These are phyloP conservation scores for Propithecus coquereli DNA, from an alignment of 2,113 vertebrate genomes.

Conservation along the genomic window DNA sequence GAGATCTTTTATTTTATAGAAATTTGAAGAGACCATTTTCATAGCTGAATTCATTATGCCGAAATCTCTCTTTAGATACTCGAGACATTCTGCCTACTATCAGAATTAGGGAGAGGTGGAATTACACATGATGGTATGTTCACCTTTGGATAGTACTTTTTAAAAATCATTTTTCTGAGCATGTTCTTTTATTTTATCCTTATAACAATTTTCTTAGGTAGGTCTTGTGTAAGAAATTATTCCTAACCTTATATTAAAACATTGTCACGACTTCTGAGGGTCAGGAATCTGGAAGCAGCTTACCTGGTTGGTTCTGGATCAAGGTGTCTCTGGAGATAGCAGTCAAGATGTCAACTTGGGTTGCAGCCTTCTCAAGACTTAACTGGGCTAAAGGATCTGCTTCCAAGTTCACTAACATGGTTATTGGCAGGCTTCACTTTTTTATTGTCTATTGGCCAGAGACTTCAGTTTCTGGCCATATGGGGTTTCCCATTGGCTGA, in stretches of 20 bases:
- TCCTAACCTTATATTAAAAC: background rate
- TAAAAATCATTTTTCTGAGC: background rate
- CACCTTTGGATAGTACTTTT: background rate
- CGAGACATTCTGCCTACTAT: background rate
- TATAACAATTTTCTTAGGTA: background rate
- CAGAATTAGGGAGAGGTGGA: background rate
- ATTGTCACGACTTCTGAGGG: background rate
- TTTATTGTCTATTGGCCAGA: background rate
- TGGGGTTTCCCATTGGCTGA: background rate
- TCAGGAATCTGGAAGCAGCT: background rate
- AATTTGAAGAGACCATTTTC: background rate
- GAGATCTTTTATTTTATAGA: background rate
- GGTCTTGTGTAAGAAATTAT: background rate
- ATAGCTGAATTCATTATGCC: background rate
- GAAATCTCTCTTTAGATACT: conserved; percentile 1
- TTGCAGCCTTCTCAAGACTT: background rate
- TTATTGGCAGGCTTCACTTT: background rate
- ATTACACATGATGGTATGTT: background rate
- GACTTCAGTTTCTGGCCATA: background rate
- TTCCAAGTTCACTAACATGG: background rate
- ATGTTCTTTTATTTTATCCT: background rate
- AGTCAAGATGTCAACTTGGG: background rate
- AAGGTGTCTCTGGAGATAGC: background rate
- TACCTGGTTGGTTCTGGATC: background rate
- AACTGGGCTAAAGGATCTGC: background rate